Evolutionary conservation across 2,797 vertebrate species (phyloP).

Genomic region (Limosa lapponica): DNA sequence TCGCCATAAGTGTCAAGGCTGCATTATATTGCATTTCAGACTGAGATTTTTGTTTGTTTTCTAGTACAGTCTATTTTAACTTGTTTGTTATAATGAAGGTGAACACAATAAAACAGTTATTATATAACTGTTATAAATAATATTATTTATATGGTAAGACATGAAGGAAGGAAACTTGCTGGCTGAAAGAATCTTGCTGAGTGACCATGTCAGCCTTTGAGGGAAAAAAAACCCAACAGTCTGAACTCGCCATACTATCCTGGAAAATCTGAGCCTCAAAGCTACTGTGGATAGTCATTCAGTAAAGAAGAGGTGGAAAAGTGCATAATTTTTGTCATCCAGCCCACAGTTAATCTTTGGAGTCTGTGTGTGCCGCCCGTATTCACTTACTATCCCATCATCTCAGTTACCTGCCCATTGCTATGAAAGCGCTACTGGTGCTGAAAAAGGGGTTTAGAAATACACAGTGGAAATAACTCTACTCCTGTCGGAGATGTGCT

Average conservation of each 20-base stretch:
- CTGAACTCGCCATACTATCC: neutral
- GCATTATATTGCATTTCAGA: neutral
- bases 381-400: neutral
- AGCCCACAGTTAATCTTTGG: neutral
- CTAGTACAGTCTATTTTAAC: neutral
- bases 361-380: neutral
- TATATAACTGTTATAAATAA: conserved; percentile 19
- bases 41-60: neutral
- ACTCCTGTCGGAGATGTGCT: neutral
- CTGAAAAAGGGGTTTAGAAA: neutral
- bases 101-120: neutral
- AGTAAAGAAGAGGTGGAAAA: neutral
- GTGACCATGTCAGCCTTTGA: neutral
- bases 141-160: neutral
- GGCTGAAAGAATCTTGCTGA: neutral
- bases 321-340: neutral
- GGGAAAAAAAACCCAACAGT: neutral
- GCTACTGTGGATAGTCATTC: neutral
- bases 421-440: neutral
- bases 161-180: neutral
- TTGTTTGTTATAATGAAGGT: neutral
- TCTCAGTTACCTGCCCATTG: neutral
- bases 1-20: neutral
- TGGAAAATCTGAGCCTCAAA: neutral
- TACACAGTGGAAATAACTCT: neutral